Base-by-base conservation (phyloP, 2,797 vertebrate species). In the Rachycentron canadum region DNA sequence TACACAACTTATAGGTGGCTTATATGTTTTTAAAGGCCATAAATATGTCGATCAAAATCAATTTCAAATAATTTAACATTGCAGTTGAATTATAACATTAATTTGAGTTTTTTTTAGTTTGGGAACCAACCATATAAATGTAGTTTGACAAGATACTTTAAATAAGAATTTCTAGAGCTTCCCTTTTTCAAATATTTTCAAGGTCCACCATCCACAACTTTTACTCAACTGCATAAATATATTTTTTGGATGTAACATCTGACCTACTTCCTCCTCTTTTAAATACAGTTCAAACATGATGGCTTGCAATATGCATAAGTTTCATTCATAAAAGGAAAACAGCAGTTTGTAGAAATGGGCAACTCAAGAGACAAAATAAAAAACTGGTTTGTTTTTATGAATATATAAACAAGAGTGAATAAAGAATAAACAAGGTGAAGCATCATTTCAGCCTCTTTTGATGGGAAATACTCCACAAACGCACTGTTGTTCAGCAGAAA, bases 41-140 rank as follows among this genome's bases (percentile, higher is more conserved):
- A 79, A 73, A 45, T 85, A 75, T 76, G 77, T 89, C 69, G 85
- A 17, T 79, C 50, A 74, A 81, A 85, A 87, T 79, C 58, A 2
- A 72, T 86, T 45, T 66, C 0, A 77, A 45, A 40, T 52, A 3
- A 8, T 85, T 79, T 69, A 71, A 11, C 23, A 41, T 71, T 70
- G 49, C 6, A 41, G 49, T 21, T 43, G 7, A 0, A 66, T 77
- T 55, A 58, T 40, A 34, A 5, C 52, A n/a, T 56, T 7, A 41
- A 56, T 49, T 55, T 28, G 13, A 79, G 17, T 34, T 19, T 1
- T 0, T 25, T 69, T 49, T 26, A 26, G 26, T 63, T 59, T 16
- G 16, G 47, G 47, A 26, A 40, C 3, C 3, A 69, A 50, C 45
- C 25, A 53, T 5, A 49, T 7, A 0, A 38, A 62, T 17, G 60